phyloP scores from a whole-genome alignment of 2,888 invertebrate species.

The Andrena flavipes region DNA sequence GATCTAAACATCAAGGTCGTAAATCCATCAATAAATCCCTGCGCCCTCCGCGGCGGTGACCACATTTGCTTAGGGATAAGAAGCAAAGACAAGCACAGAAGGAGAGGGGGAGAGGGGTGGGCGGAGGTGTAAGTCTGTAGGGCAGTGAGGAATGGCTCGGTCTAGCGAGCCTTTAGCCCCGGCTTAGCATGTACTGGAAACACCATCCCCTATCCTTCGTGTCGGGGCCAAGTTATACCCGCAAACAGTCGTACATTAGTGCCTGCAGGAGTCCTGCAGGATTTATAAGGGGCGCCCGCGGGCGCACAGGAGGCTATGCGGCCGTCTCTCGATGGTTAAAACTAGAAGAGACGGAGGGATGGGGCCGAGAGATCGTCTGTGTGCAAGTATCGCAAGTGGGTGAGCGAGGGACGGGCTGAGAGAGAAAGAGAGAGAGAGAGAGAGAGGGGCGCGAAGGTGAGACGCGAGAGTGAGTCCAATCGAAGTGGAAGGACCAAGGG shows the following conservation, averaged over 20 bases:
- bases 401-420: slow-evolving; percentile 11
- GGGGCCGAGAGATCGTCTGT: slow-evolving; percentile 54
- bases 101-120: slow-evolving; percentile 48
- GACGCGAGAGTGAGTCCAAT: slow-evolving; percentile 34
- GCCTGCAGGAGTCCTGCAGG: slow-evolving; percentile 84
- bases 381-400: slow-evolving; percentile 19
- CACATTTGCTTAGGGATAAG: slow-evolving; percentile 83
- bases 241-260: slow-evolving; percentile 85
- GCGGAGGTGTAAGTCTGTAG: slow-evolving; percentile 78
- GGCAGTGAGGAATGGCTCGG: slow-evolving; percentile 84
- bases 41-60: slow-evolving; percentile 76
- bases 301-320: slow-evolving; percentile 76
- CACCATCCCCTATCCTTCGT: slow-evolving; percentile 83
- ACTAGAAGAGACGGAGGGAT: slow-evolving; percentile 71
- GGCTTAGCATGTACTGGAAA: slow-evolving; percentile 83
- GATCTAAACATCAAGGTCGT: slow-evolving; percentile 76
- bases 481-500: slow-evolving; percentile 47
- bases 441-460: slow-evolving; percentile 23
- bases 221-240: slow-evolving; percentile 85
- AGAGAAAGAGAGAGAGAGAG: slow-evolving; percentile 11
- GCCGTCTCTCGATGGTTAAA: slow-evolving; percentile 78
- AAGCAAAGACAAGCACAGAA: slow-evolving; percentile 81
- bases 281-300: slow-evolving; percentile 83
- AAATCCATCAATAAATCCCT: slow-evolving; percentile 83
- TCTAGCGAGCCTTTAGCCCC: slow-evolving; percentile 84